Percentiles rank a stretch among this genome's conserved stretches.
phyloP scores from a whole-genome alignment of 2,888 invertebrate genomes.

The Philhelius pedissequus region DNA sequence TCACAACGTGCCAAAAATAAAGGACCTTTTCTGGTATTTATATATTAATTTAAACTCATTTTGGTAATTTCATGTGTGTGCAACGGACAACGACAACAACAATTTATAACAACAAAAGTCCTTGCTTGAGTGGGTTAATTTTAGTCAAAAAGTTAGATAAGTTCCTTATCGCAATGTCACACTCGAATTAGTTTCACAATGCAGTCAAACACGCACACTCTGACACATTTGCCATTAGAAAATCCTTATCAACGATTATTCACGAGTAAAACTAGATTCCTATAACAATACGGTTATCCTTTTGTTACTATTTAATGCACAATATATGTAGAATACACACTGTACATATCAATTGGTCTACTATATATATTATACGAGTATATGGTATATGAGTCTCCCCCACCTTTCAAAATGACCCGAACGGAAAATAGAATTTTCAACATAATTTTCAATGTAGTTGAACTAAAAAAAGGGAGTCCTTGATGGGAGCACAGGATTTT shows the following conservation, averaged over 20 bases:
- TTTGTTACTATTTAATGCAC: slow-evolving; percentile 23
- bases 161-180: slow-evolving; percentile 61
- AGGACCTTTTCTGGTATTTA: background rate
- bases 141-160: slow-evolving; percentile 39
- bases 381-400: background rate
- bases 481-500: background rate
- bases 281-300: slow-evolving; percentile 50
- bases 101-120: background rate
- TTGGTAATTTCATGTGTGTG: background rate
- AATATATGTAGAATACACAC: background rate
- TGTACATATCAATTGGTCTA: background rate
- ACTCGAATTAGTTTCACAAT: slow-evolving; percentile 58
- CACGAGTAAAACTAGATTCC: slow-evolving; percentile 31
- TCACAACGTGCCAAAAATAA: background rate
- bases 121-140: slow-evolving; percentile 24
- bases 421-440: slow-evolving; percentile 3
- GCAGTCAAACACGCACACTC: slow-evolving; percentile 2
- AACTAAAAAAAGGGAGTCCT: background rate
- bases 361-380: background rate
- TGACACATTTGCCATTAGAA: background rate
- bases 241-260: slow-evolving; percentile 45
- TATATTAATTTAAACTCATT: background rate
- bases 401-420: background rate
- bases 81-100: background rate
- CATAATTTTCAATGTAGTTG: background rate